Evolutionary conservation across 2,888 invertebrate genomes (phyloP), one percentile per base, ranked within the genome.

Genomic region (Drosophila lacicola): DNA sequence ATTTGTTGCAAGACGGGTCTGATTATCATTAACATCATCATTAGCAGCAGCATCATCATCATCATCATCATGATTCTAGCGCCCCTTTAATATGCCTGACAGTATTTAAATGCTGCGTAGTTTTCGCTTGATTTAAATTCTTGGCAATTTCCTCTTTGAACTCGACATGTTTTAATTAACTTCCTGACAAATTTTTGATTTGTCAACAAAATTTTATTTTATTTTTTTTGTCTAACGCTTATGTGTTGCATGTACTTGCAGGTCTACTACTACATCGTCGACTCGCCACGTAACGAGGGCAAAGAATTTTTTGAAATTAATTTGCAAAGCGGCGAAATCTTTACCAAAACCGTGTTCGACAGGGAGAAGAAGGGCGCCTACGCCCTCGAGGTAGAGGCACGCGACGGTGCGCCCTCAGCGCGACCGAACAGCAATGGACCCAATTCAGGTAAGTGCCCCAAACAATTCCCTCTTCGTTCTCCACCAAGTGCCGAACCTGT

Each of bases 291-390:
- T 74, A 98, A 98, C 92, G 98, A 98, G 92, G 98, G 98, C 81
- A 97, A 97, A 93, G 97, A 98, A 92, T 98, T 96, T 94, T 99
- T 99, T 93, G 97, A 98, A 93, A 98, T 99, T 93, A 98, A 99
- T 93, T 95, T 96, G 92, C 96, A 97, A 93, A 97, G 98, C 34
- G 99, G 99, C 21, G 97, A 98, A 93, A 97, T 99, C 91, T 98
- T 97, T 93, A 98, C 98, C 44, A 97, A 97, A 93, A 95, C 97
- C 83, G 96, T 98, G 89, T 99, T 99, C 94, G 99, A 99, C 94
- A 95, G 99, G 76, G 99, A 99, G 93, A 98, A 98, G 94, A 98
- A 98, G 92, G 97, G 97, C 47, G 98, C 98, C 66, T 99, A 99
- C 93, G 99, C 99, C 39, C 93, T 99, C 91, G 98, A 98, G 92